Evolutionary conservation across 1,140 invertebrate genomes (phyloP).

Genomic region (Macrostomum lignano): DNA sequence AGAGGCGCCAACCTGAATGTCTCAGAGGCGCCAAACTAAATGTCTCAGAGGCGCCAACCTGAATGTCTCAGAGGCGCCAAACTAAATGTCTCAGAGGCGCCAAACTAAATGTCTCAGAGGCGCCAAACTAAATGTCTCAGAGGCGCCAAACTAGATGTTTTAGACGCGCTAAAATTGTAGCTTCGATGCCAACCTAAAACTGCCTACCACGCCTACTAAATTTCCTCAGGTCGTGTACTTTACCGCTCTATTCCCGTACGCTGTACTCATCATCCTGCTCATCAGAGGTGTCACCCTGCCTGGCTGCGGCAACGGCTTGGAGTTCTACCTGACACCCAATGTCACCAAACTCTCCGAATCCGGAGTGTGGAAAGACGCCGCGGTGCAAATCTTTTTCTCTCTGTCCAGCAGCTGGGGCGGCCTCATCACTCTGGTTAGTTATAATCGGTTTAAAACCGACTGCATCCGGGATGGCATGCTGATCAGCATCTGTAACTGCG

Average conservation of each 20-base stretch:
- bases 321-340: constrained; percentile 52
- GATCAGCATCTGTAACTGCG: constrained; percentile 46
- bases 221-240: constrained; percentile 34
- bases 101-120: no score
- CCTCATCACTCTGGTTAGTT: constrained; percentile 45
- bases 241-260: constrained; percentile 30
- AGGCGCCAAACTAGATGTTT: no score
- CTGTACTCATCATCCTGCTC: constrained; percentile 24
- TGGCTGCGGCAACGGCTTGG: constrained; percentile 46
- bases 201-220: no score
- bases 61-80: no score
- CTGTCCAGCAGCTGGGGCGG: constrained; percentile 41
- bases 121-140: no score
- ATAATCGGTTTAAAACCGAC: constrained; percentile 46
- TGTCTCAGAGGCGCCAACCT: no score
- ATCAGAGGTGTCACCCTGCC: constrained; percentile 35
- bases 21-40: no score
- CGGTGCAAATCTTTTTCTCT: constrained; percentile 45
- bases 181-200: no score
- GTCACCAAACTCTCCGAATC: constrained; percentile 52
- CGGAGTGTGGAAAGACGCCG: constrained; percentile 57
- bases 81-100: no score
- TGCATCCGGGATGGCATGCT: constrained; percentile 47
- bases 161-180: no score
- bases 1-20: no score